phyloP scores from a whole-genome alignment of 35 echinoderm and acorn worm genomes.

The Holothuria glaberrima region DNA sequence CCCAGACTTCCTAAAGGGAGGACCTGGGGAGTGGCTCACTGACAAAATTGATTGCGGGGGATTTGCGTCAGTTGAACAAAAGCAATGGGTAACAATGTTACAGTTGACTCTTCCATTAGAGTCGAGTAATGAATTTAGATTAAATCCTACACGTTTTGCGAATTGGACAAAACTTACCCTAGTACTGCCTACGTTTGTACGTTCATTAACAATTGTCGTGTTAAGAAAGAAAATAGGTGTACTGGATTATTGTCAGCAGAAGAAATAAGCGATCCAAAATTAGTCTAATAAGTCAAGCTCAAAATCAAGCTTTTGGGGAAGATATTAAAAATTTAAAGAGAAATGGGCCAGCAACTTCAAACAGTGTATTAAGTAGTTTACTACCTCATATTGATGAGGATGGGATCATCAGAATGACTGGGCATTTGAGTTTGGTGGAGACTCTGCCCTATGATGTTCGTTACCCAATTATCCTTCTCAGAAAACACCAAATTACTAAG shows the following conservation, averaged over 20 bases:
- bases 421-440: conserved; percentile 39
- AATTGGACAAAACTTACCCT: conserved; percentile 10
- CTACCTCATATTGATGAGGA: conserved; percentile 23
- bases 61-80: neutral
- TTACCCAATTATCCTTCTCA: conserved; percentile 41
- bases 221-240: neutral
- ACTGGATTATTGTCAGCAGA: neutral
- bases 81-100: neutral
- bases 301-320: neutral
- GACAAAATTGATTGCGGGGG: neutral
- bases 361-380: conserved; percentile 28
- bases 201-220: conserved; percentile 28
- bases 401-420: conserved; percentile 18
- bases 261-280: neutral
- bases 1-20: neutral
- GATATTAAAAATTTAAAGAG: conserved; percentile 38
- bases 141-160: neutral
- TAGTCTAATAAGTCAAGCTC: conserved; percentile 12
- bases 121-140: neutral
- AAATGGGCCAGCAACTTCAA: neutral
- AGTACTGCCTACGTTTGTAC: conserved; percentile 38
- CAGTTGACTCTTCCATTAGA: neutral
- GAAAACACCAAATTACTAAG: conserved; percentile 43
- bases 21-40: neutral
- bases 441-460: conserved; percentile 2